These are phyloP conservation scores for Zosterops lateralis DNA, from an alignment of 2,113 vertebrate genomes.

Conservation along the genomic window DNA sequence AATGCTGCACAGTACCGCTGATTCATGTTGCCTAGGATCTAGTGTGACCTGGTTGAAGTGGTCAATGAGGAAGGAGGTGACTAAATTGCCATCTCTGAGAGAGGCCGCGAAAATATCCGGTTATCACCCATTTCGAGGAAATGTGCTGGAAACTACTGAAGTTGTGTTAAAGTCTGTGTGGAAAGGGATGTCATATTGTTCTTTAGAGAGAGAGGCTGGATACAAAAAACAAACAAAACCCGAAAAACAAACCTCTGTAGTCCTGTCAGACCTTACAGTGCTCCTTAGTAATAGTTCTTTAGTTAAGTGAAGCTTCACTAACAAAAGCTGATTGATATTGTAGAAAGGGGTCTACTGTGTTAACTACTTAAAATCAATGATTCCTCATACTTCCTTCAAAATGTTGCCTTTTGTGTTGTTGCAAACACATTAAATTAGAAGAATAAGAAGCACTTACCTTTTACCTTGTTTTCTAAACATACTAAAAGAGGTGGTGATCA, in stretches of 20 bases:
- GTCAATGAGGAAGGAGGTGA: accelerated
- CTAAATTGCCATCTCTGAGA: background rate
- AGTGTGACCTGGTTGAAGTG: background rate
- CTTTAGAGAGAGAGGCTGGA: background rate
- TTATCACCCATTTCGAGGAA: background rate
- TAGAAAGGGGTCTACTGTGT: background rate
- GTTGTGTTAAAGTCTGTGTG: background rate
- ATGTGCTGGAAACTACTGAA: background rate
- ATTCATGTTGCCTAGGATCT: background rate
- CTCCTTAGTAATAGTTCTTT: background rate
- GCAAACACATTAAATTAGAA: background rate
- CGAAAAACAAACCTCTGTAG: background rate
- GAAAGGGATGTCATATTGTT: background rate
- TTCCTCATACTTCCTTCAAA: background rate
- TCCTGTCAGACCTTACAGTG: background rate
- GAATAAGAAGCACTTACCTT: background rate
- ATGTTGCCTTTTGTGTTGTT: background rate
- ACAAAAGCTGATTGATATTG: background rate
- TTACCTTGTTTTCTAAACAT: background rate
- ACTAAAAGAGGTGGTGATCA: background rate
- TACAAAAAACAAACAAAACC: background rate
- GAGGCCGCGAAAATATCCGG: background rate
- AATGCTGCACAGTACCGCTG: background rate
- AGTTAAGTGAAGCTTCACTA: background rate
- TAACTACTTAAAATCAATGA: background rate